A percentile compares a stretch with the other conserved stretches of the same genome.
Conservation (phyloP, 1,140 invertebrate genomes). For the Sarcophaga bullata region DNA sequence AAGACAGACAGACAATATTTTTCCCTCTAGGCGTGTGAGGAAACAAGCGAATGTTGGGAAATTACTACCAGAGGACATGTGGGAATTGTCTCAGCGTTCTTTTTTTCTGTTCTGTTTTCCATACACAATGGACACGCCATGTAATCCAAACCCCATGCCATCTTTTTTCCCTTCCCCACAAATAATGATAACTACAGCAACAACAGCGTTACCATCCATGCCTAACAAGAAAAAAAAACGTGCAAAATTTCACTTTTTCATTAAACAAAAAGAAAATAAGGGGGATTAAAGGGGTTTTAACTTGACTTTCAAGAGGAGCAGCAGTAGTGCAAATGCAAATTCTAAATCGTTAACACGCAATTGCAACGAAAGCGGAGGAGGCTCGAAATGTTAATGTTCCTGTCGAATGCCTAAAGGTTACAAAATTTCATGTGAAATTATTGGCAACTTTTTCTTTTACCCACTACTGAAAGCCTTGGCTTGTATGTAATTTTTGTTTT, state of each 20-base stretch:
- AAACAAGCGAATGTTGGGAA: not conserved
- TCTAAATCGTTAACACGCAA: not conserved
- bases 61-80: constrained; percentile 17
- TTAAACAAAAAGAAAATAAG: not conserved
- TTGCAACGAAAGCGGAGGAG: not conserved
- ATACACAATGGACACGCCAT: too few species aligned
- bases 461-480: not conserved
- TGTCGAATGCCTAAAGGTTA: not conserved
- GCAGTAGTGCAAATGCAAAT: not conserved
- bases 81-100: not conserved
- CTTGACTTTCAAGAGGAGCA: not conserved
- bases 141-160: too few species aligned
- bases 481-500: not conserved
- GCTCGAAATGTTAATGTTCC: not conserved
- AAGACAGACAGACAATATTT: not conserved
- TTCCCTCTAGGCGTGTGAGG: not conserved
- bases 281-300: not conserved
- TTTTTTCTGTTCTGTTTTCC: too few species aligned
- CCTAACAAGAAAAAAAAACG: not conserved
- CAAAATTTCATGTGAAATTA: constrained; percentile 4
- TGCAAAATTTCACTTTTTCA: constrained; percentile 9
- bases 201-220: not conserved
- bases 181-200: not conserved
- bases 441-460: not conserved
- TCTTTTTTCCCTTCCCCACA: too few species aligned